A percentile compares a stretch with the other conserved stretches of the same genome.
Conservation (phyloP, 2,888 invertebrate genomes). For the Latrodectus hesperus region DNA sequence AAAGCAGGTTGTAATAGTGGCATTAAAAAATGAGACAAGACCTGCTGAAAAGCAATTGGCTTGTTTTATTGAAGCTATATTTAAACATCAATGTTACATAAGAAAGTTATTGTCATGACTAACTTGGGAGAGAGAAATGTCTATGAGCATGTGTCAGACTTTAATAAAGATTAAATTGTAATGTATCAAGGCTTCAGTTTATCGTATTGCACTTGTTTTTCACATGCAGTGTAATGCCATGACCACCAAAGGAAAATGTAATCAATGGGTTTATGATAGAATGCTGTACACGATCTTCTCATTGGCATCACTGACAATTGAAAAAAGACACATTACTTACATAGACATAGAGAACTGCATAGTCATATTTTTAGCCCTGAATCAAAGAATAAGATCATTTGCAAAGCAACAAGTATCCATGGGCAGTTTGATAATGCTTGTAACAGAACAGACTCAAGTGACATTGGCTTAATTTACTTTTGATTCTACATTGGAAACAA, state of each 20-base stretch:
- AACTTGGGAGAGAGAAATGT: neutral
- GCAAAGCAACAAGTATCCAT: neutral
- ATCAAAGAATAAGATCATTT: neutral
- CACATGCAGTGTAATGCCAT: neutral
- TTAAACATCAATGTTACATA: neutral
- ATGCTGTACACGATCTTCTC: neutral
- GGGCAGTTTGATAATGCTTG: neutral
- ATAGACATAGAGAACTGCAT: neutral
- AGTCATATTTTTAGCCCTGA: neutral
- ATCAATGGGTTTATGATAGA: neutral
- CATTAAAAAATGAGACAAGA: no score
- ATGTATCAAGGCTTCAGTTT: neutral
- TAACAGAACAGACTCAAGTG: neutral
- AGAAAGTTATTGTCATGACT: neutral
- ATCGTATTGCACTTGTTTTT: neutral
- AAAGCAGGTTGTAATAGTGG: no score
- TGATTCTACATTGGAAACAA: no score
- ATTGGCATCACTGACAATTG: neutral
- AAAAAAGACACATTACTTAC: neutral
- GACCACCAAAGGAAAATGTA: neutral
- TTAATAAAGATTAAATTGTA: neutral
- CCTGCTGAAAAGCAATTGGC: neutral
- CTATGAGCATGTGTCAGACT: neutral
- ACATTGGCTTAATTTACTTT: no score
- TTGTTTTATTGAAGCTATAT: neutral